Base-by-base conservation (phyloP, 2,113 vertebrate species). In the Leptobrachium ailaonicum region DNA sequence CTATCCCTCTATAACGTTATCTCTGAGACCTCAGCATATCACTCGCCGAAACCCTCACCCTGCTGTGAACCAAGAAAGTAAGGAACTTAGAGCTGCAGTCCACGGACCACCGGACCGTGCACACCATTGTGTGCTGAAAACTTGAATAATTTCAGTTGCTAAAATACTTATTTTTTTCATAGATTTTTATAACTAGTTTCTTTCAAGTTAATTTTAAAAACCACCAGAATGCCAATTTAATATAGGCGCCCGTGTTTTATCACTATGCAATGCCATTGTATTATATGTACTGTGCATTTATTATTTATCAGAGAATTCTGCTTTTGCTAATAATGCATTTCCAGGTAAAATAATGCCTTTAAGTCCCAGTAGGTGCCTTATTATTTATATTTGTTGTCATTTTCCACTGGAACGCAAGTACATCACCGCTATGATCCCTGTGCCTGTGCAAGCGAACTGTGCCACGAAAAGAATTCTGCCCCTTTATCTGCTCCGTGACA, bases 401-500 rank as follows among this genome's bases (percentile, higher is more conserved):
- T 60, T 83, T 69, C 83, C 71, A 80, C 88, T 1, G 70, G 75
- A 82, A 77, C 41, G 47, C 71, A 64, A 82, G 58, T 83, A 66
- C 79, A 67, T 82, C 80, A 10, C 75, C 80, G 74, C 43, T 71
- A 82, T 82, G 79, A 63, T 72, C 66, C 74, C 71, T 71, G 85
- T 71, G 82, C 83, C 84, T 86, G 82, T 71, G 79, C 80, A 82
- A 87, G 63, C 79, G 83, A 41, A 12, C 56, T 13, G 80, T 87
- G 40, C 40, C 67, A 82, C 66, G 42, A 82, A 79, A 43, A 75
- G 70, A 74, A 53, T 85, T 80, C 82, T 84, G 62, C 82, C 66
- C 83, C 83, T 86, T 85, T 85, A 82, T 87, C 87, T 83, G 71
- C 77, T 74, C 82, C 83, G 76, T 86, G 87, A 72, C 71, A 77